Evolutionary conservation across 2,888 invertebrate species (phyloP), one percentile per base, ranked within the genome.

Genomic region (Amiota minor): DNA sequence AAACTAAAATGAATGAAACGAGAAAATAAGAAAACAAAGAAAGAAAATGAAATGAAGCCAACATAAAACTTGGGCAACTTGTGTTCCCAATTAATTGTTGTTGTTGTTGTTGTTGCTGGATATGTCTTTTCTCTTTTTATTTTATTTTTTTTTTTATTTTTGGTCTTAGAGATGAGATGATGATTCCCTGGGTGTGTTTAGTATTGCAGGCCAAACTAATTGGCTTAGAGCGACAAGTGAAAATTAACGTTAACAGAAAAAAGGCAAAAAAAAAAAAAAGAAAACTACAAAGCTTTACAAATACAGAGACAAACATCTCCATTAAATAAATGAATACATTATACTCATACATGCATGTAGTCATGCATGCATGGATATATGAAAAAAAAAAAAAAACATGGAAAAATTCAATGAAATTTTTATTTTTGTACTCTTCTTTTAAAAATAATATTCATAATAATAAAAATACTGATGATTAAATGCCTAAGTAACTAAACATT

Each of bases 211-310:
- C 74, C 82, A 35, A 3, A 83, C 83, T 83, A 83, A 83, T 83
- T 83, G 83, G 83, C 83, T 83, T 84, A 83, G 82, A 83, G 84
- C 84, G 84, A 83, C 83, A 83, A 83, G 82, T 83, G 83, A 83
- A 83, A 83, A 84, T 83, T 81, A 84, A 84, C 83, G 80, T 83
- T 84, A 82, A 80, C 9, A 14, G 1, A 61, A 12, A 65, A 47
- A 46, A 49, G 4, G 18, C 49, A 12, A 46, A 65, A 18, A 47
- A 16, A 18, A 14, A 46, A 47, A 23, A 20, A 55, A 69, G 8
- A 20, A 55, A 16, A 65, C 45, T 14, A 16, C 45, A 65, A 45
- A 47, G n/a, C n/a, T 14, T 20, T 8, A 35, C 6, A 35, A 35
- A 35, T 8, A 35, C 35, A 35, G 35, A 6, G 4, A 35, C 2